Percentiles rank a stretch among this genome's conserved stretches.
These are phyloP conservation scores for Dilophus febrilis DNA, from an alignment of 2,888 invertebrate species.

Conservation along the genomic window DNA sequence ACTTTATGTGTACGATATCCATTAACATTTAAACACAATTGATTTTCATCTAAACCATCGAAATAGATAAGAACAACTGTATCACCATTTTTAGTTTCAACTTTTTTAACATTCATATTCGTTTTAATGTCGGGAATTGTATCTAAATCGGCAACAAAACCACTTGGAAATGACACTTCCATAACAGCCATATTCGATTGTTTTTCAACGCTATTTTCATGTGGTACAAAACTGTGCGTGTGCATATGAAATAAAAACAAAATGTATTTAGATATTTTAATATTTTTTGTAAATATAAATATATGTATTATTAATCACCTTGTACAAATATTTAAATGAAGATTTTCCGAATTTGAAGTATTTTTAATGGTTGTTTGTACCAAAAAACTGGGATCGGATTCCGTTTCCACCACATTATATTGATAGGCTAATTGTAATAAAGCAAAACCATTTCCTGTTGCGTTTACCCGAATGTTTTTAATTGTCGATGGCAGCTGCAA, in stretches of 20 bases:
- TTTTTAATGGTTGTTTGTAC: neutral
- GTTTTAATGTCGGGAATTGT: conserved; percentile 42
- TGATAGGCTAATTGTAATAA: conserved; percentile 4
- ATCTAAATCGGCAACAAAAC: conserved; percentile 68
- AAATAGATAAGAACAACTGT: conserved; percentile 50
- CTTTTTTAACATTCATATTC: conserved; percentile 34
- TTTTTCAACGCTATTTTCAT: conserved; percentile 30
- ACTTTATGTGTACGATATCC: conserved; percentile 71
- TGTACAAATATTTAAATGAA: conserved; percentile 3
- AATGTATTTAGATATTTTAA: too few relatives aligned
- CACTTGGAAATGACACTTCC: conserved; percentile 77
- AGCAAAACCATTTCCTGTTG: conserved; percentile 4
- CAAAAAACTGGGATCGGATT: conserved; percentile 1
- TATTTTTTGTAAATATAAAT: too few relatives aligned
- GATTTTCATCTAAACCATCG: conserved; percentile 40
- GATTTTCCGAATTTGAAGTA: conserved; percentile 1
- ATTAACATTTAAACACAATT: conserved; percentile 69
- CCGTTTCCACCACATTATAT: conserved; percentile 1
- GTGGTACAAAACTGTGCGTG: neutral
- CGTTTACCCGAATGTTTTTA: neutral
- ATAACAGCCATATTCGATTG: conserved; percentile 78
- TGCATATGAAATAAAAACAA: too few relatives aligned
- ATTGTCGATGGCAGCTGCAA: conserved; percentile 22
- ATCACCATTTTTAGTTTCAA: conserved; percentile 50
- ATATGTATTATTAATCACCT: neutral